Conservation (phyloP, 1,140 invertebrate genomes). For the roundworm (Caenorhabditis elegans) region WBcel235 BX284602.5:1391001-1391500, state of each 20-base stretch:
- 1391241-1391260: too few species aligned
- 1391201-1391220: not conserved
- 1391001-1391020: conserved; percentile 5
- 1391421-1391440: conserved; percentile 38
- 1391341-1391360: conserved; percentile 45
- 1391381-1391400: conserved; percentile 47
- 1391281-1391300: not conserved
- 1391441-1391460: not conserved
- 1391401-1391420: conserved; percentile 28
- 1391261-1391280: too few species aligned
- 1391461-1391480: not conserved
- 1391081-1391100: conserved; percentile 43
- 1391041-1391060: conserved; percentile 42
- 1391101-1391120: not conserved
- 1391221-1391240: not conserved
- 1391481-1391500: not conserved
- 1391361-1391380: conserved; percentile 34
- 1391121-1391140: too few species aligned
- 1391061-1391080: conserved; percentile 42
- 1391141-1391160: not conserved
- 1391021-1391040: conserved; percentile 14
- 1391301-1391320: not conserved
- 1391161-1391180: not conserved
- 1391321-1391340: conserved; percentile 48
- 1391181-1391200: not conserved